Conservation (phyloP, 53 echinoderm and acorn worm genomes). For the Echinometra lucunter region DNA sequence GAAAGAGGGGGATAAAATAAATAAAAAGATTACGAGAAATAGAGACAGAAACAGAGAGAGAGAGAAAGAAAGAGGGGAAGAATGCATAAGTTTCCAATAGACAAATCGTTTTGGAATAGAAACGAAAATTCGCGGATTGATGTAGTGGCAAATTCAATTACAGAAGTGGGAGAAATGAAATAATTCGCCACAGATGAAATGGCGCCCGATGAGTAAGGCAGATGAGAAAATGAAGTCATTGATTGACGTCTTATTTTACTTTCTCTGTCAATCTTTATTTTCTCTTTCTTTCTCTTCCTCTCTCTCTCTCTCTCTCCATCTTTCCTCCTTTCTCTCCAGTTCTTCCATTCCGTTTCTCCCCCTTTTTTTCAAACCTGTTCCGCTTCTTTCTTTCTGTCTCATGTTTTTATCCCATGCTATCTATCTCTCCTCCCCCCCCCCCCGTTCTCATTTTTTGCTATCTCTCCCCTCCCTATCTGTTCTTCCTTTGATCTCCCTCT, state of each 20-base stretch:
- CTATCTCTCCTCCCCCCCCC: not conserved
- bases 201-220: constrained; percentile 33
- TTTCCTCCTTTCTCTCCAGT: not conserved
- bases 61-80: not conserved
- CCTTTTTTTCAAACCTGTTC: no score
- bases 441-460: not conserved
- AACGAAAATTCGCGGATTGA: constrained; percentile 54
- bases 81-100: constrained; percentile 8
- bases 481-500: not conserved
- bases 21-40: not conserved
- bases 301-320: not conserved
- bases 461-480: not conserved
- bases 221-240: not conserved
- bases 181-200: constrained; percentile 47
- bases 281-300: not conserved
- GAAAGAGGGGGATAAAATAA: not conserved
- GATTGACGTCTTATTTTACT: no score
- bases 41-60: not conserved
- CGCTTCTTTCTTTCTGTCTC: no score
- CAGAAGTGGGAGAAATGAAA: constrained; percentile 63
- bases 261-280: no score
- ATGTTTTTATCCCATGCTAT: not conserved
- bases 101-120: not conserved
- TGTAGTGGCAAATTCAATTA: constrained; percentile 66
- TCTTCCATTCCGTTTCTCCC: no score